Conservation (phyloP, 2,888 invertebrate genomes). For the Mermis nigrescens region DNA sequence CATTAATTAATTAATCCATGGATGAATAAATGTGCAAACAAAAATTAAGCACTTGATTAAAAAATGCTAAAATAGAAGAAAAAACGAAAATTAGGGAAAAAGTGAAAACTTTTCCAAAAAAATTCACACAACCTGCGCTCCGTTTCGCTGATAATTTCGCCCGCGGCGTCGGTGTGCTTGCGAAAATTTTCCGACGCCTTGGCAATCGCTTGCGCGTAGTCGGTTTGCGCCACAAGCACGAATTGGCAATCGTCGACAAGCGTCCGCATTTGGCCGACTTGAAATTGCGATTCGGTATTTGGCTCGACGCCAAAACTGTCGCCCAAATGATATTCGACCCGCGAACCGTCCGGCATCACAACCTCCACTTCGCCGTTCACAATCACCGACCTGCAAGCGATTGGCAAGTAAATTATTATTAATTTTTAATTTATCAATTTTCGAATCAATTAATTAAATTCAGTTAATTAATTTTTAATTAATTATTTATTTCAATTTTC, state of each 20-base stretch:
- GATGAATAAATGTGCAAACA: not conserved
- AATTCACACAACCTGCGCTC: constrained; percentile 48
- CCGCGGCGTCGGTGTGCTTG: constrained; percentile 57
- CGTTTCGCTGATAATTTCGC: constrained; percentile 72
- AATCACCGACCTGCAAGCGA: constrained; percentile 50
- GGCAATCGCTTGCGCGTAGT: constrained; percentile 60
- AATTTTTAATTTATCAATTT: not conserved
- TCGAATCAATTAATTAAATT: not conserved
- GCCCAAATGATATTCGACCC: constrained; percentile 27
- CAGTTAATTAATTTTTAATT: not conserved
- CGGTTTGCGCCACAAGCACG: constrained; percentile 90
- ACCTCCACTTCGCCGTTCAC: constrained; percentile 94
- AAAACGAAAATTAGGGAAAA: no score
- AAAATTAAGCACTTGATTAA: not conserved
- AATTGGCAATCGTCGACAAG: constrained; percentile 94
- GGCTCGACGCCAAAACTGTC: constrained; percentile 83
- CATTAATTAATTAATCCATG: no score
- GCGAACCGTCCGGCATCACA: constrained; percentile 42
- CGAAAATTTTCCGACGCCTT: constrained; percentile 58
- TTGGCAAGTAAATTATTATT: no score
- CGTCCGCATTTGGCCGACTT: constrained; percentile 86
- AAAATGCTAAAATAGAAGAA: no score
- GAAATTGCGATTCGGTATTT: constrained; percentile 80
- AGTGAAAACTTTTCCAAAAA: not conserved
- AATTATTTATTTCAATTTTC: not conserved